These are phyloP conservation scores for Dinomys branickii DNA, from an alignment of 2,113 vertebrate genomes.

Conservation along the genomic window DNA sequence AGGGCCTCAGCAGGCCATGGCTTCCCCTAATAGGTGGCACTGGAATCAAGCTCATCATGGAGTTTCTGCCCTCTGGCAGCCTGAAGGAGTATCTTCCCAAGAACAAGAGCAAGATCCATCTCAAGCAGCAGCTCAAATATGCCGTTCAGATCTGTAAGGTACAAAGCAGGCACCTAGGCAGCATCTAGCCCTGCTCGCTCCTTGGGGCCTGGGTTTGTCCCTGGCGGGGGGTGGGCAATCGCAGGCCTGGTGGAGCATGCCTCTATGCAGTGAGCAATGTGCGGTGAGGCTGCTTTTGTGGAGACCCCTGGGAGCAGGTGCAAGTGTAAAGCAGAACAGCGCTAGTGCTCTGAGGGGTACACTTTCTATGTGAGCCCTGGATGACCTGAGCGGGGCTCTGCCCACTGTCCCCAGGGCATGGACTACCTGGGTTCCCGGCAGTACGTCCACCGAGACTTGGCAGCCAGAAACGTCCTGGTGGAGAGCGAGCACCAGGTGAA, in stretches of 20 bases:
- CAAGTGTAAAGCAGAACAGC: neutral
- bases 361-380: neutral
- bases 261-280: too few species aligned
- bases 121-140: slow-evolving; percentile 93
- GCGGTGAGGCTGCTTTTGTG: neutral
- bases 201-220: neutral
- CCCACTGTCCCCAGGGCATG: slow-evolving; percentile 90
- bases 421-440: slow-evolving; percentile 94
- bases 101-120: slow-evolving; percentile 91
- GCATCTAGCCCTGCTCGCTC: neutral
- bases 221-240: neutral
- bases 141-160: slow-evolving; percentile 96
- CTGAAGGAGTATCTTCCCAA: slow-evolving; percentile 97
- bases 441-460: slow-evolving; percentile 97
- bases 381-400: neutral
- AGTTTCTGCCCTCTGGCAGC: slow-evolving; percentile 97
- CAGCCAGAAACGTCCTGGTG: slow-evolving; percentile 96
- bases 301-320: neutral
- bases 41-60: slow-evolving; percentile 98
- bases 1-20: neutral
- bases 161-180: slow-evolving; percentile 28
- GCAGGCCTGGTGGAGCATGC: neutral
- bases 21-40: slow-evolving; percentile 89
- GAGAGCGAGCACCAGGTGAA: slow-evolving; percentile 96
- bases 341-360: neutral